These are phyloP conservation scores for Suricata suricatta DNA, from an alignment of 2,113 vertebrate species.

Conservation along the genomic window DNA sequence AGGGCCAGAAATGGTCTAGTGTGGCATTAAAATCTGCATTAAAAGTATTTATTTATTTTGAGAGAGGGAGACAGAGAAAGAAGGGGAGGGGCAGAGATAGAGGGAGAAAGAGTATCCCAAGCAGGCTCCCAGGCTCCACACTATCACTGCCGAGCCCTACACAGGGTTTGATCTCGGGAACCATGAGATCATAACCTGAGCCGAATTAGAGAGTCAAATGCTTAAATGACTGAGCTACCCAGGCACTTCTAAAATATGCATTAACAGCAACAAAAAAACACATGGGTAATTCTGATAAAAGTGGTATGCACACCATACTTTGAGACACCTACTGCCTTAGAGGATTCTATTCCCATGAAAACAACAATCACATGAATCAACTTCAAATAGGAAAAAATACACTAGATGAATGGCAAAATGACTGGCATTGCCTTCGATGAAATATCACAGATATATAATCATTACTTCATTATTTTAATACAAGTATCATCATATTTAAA, in stretches of 20 bases:
- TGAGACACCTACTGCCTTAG: background rate
- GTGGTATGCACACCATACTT: background rate
- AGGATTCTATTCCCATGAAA: background rate
- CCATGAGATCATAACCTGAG: too few relatives aligned
- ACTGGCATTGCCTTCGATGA: background rate
- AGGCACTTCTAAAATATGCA: background rate
- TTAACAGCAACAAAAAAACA: background rate
- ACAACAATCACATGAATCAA: background rate
- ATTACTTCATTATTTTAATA: background rate
- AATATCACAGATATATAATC: background rate
- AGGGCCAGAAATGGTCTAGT: background rate
- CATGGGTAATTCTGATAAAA: background rate
- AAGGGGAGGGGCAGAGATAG: too few relatives aligned
- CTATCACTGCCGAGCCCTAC: too few relatives aligned
- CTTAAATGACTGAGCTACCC: too few relatives aligned
- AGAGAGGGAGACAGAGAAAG: too few relatives aligned
- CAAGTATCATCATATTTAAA: background rate
- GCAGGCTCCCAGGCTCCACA: too few relatives aligned
- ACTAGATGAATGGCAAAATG: background rate
- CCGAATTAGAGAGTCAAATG: too few relatives aligned
- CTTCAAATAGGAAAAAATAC: background rate
- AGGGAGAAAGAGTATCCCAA: too few relatives aligned
- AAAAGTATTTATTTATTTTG: background rate
- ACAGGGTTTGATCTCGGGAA: too few relatives aligned
- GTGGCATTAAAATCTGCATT: background rate